Percentiles rank a stretch among this genome's conserved stretches.
These are phyloP conservation scores for Anniella stebbinsi DNA, from an alignment of 2,797 vertebrate species.

Conservation along the genomic window DNA sequence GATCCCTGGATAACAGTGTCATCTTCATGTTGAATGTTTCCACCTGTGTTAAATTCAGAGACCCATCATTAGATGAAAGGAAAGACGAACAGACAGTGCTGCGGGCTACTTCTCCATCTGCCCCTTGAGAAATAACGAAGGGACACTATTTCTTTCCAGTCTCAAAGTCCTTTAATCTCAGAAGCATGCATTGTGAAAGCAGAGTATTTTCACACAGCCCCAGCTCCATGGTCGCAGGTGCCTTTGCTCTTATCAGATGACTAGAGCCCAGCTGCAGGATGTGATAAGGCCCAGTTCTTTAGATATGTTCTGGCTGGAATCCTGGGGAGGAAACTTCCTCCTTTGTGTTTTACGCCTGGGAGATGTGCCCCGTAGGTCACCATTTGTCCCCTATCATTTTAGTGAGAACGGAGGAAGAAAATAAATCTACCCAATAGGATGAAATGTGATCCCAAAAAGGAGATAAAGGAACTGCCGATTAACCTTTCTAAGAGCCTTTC, in stretches of 20 bases:
- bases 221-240: background rate
- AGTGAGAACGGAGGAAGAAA: slow-evolving; percentile 3
- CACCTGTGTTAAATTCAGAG: background rate
- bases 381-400: background rate
- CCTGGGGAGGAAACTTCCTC: slow-evolving; percentile 22
- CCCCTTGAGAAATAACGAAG: slow-evolving; percentile 8
- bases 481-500: background rate
- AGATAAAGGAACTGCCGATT: background rate
- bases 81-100: background rate
- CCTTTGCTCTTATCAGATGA: slow-evolving; percentile 19
- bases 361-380: slow-evolving; percentile 18
- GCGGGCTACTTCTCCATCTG: background rate
- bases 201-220: background rate
- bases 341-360: slow-evolving; percentile 8
- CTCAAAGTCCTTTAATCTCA: slow-evolving; percentile 14
- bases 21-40: background rate
- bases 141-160: background rate
- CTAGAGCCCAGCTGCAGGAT: slow-evolving; percentile 29
- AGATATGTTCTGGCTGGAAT: slow-evolving; percentile 26
- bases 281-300: background rate
- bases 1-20: background rate
- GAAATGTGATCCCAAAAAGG: slow-evolving; percentile 1
- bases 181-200: slow-evolving; percentile 22
- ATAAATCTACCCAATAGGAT: slow-evolving; percentile 9
- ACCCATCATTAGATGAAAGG: background rate